phyloP scores from a whole-genome alignment of 2,888 invertebrate species.

The Podotricha telesiphe region DNA sequence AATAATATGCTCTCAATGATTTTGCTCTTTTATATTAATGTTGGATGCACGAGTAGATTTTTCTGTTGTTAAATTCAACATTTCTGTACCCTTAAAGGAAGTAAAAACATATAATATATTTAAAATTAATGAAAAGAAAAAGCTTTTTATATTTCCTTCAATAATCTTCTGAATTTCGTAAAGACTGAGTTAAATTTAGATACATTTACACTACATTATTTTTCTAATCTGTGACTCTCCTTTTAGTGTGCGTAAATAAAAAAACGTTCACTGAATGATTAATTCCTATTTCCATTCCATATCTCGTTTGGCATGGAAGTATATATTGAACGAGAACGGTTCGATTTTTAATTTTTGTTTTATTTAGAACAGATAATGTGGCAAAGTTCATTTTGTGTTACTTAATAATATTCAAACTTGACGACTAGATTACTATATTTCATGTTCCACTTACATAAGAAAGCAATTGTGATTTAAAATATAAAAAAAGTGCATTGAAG shows the following conservation, averaged over 20 bases:
- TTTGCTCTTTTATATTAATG: too few species aligned
- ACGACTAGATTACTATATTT: not conserved
- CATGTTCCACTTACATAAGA: not conserved
- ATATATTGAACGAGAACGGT: conserved; percentile 19
- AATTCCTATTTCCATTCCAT: conserved; percentile 6
- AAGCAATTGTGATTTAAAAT: conserved; percentile 15
- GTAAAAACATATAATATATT: too few species aligned
- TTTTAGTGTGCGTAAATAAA: not conserved
- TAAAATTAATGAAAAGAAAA: too few species aligned
- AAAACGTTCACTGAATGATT: conserved; percentile 22
- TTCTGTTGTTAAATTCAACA: too few species aligned
- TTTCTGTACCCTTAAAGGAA: too few species aligned
- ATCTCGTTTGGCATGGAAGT: conserved; percentile 18
- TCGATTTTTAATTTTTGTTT: conserved; percentile 38
- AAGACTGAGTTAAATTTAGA: not conserved
- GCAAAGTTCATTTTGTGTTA: conserved; percentile 19
- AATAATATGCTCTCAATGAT: too few species aligned
- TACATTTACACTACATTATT: not conserved
- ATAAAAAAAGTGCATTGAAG: conserved; percentile 24
- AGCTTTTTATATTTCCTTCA: too few species aligned
- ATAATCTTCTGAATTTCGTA: too few species aligned
- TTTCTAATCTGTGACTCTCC: not conserved
- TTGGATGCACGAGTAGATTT: too few species aligned
- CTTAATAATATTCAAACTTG: conserved; percentile 4
- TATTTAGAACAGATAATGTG: conserved; percentile 35